These are phyloP conservation scores for Tor tambroides DNA, from an alignment of 2,113 vertebrate genomes.

Conservation along the genomic window DNA sequence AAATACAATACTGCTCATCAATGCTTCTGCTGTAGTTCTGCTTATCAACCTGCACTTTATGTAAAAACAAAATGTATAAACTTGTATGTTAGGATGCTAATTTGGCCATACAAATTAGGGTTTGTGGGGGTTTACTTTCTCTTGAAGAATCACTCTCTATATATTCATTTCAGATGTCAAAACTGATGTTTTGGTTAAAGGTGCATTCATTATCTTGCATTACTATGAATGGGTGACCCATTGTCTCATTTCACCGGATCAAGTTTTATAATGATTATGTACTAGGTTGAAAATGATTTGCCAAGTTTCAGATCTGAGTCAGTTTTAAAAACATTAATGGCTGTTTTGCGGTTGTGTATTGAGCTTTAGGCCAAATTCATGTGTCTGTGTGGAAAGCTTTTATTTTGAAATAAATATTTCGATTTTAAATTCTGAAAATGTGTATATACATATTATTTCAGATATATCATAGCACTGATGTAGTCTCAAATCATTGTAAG, in stretches of 20 bases:
- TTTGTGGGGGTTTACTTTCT: neutral
- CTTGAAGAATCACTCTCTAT: neutral
- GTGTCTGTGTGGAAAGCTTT: slow-evolving; percentile 61
- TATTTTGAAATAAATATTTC: slow-evolving; percentile 65
- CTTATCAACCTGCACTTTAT: slow-evolving; percentile 14
- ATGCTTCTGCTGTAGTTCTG: neutral
- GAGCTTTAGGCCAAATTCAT: slow-evolving; percentile 47
- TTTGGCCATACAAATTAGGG: neutral
- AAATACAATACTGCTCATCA: neutral
- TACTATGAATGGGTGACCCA: slow-evolving; percentile 39
- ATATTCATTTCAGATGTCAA: neutral
- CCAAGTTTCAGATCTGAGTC: slow-evolving; percentile 48
- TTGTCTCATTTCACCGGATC: slow-evolving; percentile 46
- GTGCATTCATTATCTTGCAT: slow-evolving; percentile 45
- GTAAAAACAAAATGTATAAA: neutral
- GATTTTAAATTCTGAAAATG: neutral
- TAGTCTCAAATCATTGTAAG: neutral
- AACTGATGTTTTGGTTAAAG: slow-evolving; percentile 31
- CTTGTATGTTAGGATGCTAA: neutral
- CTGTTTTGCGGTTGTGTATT: slow-evolving; percentile 59
- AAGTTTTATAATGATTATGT: slow-evolving; percentile 47
- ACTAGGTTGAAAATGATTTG: slow-evolving; percentile 46
- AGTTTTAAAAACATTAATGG: slow-evolving; percentile 39
- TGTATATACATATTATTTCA: neutral
- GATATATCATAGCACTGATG: neutral